Evolutionary conservation across 2,113 vertebrate species (phyloP).

Genomic region (Paratilapia polleni): DNA sequence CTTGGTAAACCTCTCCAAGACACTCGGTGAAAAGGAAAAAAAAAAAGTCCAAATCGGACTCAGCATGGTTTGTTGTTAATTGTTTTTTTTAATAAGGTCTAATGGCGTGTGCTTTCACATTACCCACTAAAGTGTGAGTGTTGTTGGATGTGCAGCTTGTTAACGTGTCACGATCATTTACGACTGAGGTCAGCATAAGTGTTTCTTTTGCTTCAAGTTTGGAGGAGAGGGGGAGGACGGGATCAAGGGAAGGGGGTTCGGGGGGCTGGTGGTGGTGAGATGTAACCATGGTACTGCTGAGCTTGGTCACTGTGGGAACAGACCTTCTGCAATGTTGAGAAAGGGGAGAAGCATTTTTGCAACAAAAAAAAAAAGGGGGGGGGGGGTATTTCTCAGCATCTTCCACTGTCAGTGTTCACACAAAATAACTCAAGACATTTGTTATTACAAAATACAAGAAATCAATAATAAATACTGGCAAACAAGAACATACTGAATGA

Average conservation of each 20-base stretch:
- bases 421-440: not conserved
- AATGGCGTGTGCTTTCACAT: not conserved
- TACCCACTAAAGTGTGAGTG: conserved; percentile 8
- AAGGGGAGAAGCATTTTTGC: conserved; percentile 25
- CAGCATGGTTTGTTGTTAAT: conserved; percentile 11
- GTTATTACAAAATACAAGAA: not conserved
- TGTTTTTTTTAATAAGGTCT: conserved; percentile 4
- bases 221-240: not conserved
- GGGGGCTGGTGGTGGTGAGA: conserved; percentile 27
- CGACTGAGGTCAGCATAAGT: conserved; percentile 51
- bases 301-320: conserved; percentile 73
- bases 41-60: conserved; percentile 23
- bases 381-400: not conserved
- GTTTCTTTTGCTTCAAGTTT: conserved; percentile 39
- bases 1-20: conserved; percentile 35
- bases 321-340: conserved; percentile 46
- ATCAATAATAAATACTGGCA: conserved; percentile 1
- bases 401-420: not conserved
- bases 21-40: not conserved
- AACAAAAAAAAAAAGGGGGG: not conserved
- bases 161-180: conserved; percentile 56
- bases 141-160: conserved; percentile 33
- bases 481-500: not conserved
- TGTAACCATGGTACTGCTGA: conserved; percentile 70
- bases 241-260: conserved; percentile 15